Evolutionary conservation across 2,113 vertebrate species (phyloP).

Genomic region (Brachypodius melanocephalos): DNA sequence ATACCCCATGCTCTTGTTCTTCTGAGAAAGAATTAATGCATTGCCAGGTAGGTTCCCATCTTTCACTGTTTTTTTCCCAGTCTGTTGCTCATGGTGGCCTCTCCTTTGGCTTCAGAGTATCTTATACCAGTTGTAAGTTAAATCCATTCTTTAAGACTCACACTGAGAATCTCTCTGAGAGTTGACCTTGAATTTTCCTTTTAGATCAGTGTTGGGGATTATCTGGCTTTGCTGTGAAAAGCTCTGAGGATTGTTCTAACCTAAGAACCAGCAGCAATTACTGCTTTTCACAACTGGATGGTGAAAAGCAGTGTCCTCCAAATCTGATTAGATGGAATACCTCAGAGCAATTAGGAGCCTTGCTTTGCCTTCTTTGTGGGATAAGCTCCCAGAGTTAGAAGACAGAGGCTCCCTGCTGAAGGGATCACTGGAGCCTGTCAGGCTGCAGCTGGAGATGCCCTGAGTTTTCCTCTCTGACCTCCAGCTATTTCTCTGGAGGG

Average conservation of each 20-base stretch:
- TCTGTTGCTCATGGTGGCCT: not conserved
- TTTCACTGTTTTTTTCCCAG: not conserved
- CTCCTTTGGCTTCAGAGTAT: not conserved
- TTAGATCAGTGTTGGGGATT: not conserved
- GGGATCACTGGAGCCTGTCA: not conserved
- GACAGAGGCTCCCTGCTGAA: not conserved
- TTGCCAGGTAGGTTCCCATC: not conserved
- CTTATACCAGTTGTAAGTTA: not conserved
- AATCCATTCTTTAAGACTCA: not conserved
- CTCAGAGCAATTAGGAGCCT: not conserved
- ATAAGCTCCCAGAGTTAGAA: not conserved
- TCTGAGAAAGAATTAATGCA: not conserved
- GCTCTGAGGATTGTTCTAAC: not conserved
- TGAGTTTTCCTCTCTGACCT: not conserved
- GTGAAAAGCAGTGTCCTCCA: not conserved
- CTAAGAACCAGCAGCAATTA: not conserved
- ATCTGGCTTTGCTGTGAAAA: slow-evolving; percentile 28
- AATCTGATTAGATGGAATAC: slow-evolving; percentile 12
- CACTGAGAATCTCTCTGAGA: not conserved
- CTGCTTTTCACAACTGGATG: not conserved
- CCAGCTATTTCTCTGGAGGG: not conserved
- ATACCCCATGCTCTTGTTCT: not conserved
- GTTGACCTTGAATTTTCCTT: not conserved
- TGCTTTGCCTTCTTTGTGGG: not conserved
- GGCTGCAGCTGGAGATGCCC: not conserved